Evolutionary conservation across 2,113 vertebrate genomes (phyloP).

Genomic region (Mastomys coucha): DNA sequence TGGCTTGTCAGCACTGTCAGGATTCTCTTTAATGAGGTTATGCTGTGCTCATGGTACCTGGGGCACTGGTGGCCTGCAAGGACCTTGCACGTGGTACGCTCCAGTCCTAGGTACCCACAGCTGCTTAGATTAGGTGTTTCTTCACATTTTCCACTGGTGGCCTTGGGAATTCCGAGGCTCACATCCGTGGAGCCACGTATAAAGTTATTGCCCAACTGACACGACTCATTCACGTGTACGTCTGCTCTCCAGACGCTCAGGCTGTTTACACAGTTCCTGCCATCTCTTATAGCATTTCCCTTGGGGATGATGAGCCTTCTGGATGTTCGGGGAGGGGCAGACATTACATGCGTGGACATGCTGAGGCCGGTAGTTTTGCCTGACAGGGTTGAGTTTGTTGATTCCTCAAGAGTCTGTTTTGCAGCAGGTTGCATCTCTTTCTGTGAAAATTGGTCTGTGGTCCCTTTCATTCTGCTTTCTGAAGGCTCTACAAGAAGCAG

Average conservation of each 20-base stretch:
- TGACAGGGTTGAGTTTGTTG: slow-evolving; percentile 31
- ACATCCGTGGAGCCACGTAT: background rate
- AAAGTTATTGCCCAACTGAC: background rate
- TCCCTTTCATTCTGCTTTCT: slow-evolving; percentile 35
- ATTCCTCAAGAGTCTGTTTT: background rate
- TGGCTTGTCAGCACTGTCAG: slow-evolving; percentile 55
- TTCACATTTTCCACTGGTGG: background rate
- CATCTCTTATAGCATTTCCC: background rate
- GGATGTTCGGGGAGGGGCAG: background rate
- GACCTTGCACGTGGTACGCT: background rate
- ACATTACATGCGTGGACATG: background rate
- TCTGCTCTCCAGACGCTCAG: background rate
- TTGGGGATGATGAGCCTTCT: background rate
- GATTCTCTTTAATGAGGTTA: slow-evolving; percentile 52
- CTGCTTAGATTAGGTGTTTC: background rate
- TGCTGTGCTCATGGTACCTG: background rate
- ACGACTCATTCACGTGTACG: slow-evolving; percentile 18
- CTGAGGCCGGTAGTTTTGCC: slow-evolving; percentile 8
- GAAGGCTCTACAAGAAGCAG: slow-evolving; percentile 31
- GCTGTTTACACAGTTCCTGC: background rate
- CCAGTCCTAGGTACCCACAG: background rate
- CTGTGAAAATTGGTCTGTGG: slow-evolving; percentile 34
- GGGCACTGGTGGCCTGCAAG: background rate
- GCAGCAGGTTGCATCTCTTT: background rate
- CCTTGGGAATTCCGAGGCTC: background rate